Base-by-base conservation (phyloP, 2,797 vertebrate genomes). In the Leuciscus waleckii region DNA sequence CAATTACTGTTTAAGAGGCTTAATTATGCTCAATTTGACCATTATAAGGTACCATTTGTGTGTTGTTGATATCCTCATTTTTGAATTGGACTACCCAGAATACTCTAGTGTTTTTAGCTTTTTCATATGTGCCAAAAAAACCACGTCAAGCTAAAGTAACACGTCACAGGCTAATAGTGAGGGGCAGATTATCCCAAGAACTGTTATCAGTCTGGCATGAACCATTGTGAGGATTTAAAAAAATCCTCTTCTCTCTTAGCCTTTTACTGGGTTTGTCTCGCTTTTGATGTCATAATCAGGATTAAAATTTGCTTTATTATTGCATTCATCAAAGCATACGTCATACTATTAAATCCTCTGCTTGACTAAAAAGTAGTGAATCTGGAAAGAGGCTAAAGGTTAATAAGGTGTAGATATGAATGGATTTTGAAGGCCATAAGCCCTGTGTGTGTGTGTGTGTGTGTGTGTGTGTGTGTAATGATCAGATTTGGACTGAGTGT, bases 91-190 rank as follows among this genome's bases (percentile, higher is more conserved):
- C 13, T 21, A 56, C 7, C 54, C 56, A 73, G 17, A 67, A 79
- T 74, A 76, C 39, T 3, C 26, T 54, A 7, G 41, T 65, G 35
- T 56, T 73, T 32, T 74, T 65, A 54, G 16, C 78, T 68, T 63
- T 75, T 83, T 78, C 69, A 81, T 37, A 26, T 54, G 85, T n/a
- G 43, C 81, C 85, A 68, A 73, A 87, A 87, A 87, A 79, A 79
- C 29, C 79, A 61, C 71, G 29, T 35, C 46, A 74, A 37, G 39
- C 67, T 19, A 26, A 70, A 46, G 41, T 67, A 78, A 29, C 68
- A 41, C 80, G 74, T 86, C 85, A 86, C 49, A 16, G 23, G 80
- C 73, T 86, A 82, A 77, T 70, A 83, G 43, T 39, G 46, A 79
- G 17, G 51, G 67, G 19, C 74, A 78, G 65, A 82, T 86, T 83